Evolutionary conservation across 2,888 invertebrate species (phyloP), one percentile per base, ranked within the genome.

Genomic region (Drosophila algonquin): DNA sequence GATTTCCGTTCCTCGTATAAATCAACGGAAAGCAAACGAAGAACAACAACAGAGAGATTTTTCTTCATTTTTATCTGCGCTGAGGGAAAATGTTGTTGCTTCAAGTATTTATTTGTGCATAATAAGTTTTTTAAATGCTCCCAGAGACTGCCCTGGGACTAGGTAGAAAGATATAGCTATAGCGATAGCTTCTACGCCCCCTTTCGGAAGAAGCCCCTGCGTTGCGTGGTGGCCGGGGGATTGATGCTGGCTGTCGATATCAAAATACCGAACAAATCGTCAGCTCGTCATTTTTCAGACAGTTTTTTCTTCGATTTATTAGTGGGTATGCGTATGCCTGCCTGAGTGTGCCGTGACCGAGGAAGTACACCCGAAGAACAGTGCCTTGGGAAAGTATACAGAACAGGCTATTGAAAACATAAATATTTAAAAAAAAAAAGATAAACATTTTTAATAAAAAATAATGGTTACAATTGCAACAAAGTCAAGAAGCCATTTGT

Each of bases 1-100:
- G 88, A 87, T 88, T 89, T 89, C 88, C 87, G 87, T 79, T 85
- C 79, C 75, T 77, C 76, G 74, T 81, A 87, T 88, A 88, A 88
- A 88, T 87, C 87, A 89, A 79, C 70, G 75, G 76, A 59, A 72
- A 71, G 21, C 57, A 45, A 68, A 61, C 67, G 62, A 60, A 67
- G 73, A 73, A 55, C 72, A 81, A 72, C 70, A 80, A 75, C 74
- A 78, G 40, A 81, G 47, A 46, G 58, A 57, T 73, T 62, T 69
- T 73, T 70, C 62, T 75, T 63, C 52, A 63, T 70, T 68, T 73
- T 75, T 67, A 68, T 53, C 53, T 60, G 52, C 32, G 64, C 51
- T 32, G 56, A 40, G 47, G 65, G 40, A 51, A 56, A 64, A 52
- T 50, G 48, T 55, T 54, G 46, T 59, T 68, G 50, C 21, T 46